Evolutionary conservation across 1,140 invertebrate species (phyloP).

Genomic region (Chironomus tepperi): DNA sequence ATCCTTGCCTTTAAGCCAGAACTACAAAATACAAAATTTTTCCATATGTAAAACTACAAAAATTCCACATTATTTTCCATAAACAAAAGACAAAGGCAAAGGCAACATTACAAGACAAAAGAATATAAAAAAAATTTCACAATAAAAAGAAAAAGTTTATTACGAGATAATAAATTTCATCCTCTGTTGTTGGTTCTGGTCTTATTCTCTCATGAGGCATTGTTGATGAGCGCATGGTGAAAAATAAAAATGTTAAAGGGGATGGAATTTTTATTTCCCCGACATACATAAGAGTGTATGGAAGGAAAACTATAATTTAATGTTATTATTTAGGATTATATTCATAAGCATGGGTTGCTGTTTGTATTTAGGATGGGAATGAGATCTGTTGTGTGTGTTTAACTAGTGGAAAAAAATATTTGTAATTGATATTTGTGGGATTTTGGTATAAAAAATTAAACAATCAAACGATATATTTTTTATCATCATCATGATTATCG

Average conservation of each 20-base stretch:
- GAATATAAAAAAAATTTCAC: too few species aligned
- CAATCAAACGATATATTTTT: constrained; percentile 18
- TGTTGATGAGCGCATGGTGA: background rate
- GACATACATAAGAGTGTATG: background rate
- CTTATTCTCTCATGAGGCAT: background rate
- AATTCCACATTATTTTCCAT: too few species aligned
- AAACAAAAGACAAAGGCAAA: too few species aligned
- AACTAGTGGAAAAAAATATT: background rate
- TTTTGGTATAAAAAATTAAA: constrained; percentile 16
- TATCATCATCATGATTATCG: background rate
- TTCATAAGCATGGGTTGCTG: constrained; percentile 1
- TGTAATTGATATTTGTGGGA: constrained; percentile 21
- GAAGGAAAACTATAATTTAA: constrained; percentile 20
- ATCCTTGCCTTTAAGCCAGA: too few species aligned
- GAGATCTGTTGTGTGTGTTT: background rate
- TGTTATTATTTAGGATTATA: constrained; percentile 22
- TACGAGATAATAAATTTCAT: constrained; percentile 11
- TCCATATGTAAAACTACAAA: too few species aligned
- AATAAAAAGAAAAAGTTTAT: background rate
- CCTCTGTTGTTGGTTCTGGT: background rate
- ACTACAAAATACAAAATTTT: too few species aligned
- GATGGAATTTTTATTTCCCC: background rate
- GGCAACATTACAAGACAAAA: too few species aligned
- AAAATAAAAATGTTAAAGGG: background rate
- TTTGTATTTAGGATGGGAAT: background rate